Evolutionary conservation across 2,888 invertebrate genomes (phyloP), one percentile per base, ranked within the genome.

Genomic region (Leucophora obtusa): DNA sequence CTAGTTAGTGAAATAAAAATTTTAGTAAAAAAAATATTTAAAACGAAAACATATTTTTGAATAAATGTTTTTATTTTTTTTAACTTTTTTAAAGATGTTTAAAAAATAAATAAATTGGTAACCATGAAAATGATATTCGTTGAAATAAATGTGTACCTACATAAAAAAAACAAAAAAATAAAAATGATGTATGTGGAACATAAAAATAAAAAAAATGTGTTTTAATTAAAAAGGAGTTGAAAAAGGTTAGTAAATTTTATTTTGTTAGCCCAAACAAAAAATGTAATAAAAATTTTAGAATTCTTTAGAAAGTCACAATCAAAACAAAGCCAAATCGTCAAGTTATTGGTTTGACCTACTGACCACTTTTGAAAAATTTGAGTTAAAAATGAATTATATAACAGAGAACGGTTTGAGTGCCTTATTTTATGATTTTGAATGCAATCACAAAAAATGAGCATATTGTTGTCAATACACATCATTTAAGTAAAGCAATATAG

Each of bases 71-170:
- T 77, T 15, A 72, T 59, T 74, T 71, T 66, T 75, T 75, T 70
- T 38, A 58, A 77, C 47, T 58, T 35, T 59, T 53, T 70, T 4
- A 47, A 47, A 47, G n/a, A 47, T 6, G 5, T 62, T 62, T 28
- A 54, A 50, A 28, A 50, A 8, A 69, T 51, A 28, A 18, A 15
- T 54, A 58, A 54, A 70, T 59, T 62, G 74, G 35, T 66, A 58
- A 72, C 47, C 24, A 35, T 54, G 8, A 60, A 68, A 66, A 69
- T 35, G 54, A 66, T 66, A 66, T 54, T 66, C 66, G 66, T 66
- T 66, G 38, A 68, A 82, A 81, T 82, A 82, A 82, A 81, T 82
- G 79, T 82, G 72, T 81, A 82, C 79, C 71, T 70, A 76, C 65
- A 15, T 54, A 65, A 66, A 53, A 43, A 66, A 54, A 17, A 50